These are phyloP conservation scores for Bolborhynchus lineola DNA, from an alignment of 2,113 vertebrate genomes.

Conservation along the genomic window DNA sequence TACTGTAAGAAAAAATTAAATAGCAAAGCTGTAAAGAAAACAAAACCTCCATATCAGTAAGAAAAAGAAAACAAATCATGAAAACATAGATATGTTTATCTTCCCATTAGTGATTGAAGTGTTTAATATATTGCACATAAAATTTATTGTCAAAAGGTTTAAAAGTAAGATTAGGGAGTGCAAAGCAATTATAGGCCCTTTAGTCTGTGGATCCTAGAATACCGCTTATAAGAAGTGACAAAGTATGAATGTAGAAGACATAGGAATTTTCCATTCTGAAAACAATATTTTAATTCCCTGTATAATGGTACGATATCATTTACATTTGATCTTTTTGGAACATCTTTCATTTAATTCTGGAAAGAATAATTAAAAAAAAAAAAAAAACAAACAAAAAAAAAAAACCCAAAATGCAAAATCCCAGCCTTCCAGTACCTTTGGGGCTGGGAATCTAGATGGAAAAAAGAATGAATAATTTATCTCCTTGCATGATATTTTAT, in stretches of 20 bases:
- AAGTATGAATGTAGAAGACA: background rate
- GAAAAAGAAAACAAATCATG: background rate
- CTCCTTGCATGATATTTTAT: background rate
- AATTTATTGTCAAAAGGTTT: background rate
- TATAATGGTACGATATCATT: background rate
- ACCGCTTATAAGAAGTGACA: background rate
- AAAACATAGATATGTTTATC: background rate
- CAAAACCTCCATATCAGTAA: background rate
- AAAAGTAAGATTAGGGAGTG: background rate
- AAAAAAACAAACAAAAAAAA: background rate
- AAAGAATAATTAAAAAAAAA: background rate
- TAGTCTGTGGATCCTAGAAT: background rate
- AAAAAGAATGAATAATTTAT: background rate
- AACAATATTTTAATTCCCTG: background rate
- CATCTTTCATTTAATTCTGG: background rate
- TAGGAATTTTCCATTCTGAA: background rate
- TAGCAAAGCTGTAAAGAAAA: background rate
- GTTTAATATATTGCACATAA: background rate
- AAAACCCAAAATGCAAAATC: background rate
- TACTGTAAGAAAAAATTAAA: background rate
- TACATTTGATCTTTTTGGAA: background rate
- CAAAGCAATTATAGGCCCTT: background rate
- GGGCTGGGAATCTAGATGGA: background rate
- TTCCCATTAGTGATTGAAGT: background rate
- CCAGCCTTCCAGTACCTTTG: background rate